These are phyloP conservation scores for Drosophila macrospina DNA, from an alignment of 2,888 invertebrate genomes.

Conservation along the genomic window DNA sequence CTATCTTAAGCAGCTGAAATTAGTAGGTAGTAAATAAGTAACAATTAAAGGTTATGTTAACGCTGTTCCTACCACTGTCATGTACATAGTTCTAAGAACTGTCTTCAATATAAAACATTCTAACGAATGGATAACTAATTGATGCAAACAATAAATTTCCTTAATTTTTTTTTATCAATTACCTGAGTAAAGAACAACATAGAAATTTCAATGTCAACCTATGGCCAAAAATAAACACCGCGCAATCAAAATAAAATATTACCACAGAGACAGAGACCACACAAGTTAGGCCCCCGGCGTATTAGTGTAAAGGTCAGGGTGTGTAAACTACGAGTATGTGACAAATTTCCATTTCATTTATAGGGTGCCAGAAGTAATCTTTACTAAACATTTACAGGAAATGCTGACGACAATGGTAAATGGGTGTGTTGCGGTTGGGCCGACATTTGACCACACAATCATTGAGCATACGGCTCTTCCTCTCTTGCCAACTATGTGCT, in stretches of 20 bases:
- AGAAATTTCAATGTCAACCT: conserved; percentile 44
- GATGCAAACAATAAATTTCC: conserved; percentile 1
- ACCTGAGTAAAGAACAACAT: conserved; percentile 9
- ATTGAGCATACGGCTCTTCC: conserved; percentile 27
- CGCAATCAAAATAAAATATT: background rate
- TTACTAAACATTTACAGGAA: conserved; percentile 35
- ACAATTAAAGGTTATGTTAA: background rate
- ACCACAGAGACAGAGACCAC: conserved; percentile 9
- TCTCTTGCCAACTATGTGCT: conserved; percentile 9
- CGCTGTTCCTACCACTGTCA: too few species aligned
- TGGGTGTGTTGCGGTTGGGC: conserved; percentile 4
- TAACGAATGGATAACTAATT: background rate
- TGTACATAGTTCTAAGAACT: too few species aligned
- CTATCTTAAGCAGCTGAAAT: background rate
- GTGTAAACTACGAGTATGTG: conserved; percentile 15
- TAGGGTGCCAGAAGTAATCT: conserved; percentile 19
- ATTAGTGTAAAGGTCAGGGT: conserved; percentile 35
- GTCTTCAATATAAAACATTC: background rate
- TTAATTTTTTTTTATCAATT: background rate
- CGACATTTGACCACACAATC: conserved; percentile 38
- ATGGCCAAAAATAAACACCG: conserved; percentile 6
- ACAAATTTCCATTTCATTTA: conserved; percentile 42
- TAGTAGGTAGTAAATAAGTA: too few species aligned
- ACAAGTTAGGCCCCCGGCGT: background rate
- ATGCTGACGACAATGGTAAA: conserved; percentile 34